Conservation (phyloP, 2,797 vertebrate genomes). For the Tenualosa thibaudeaui region DNA sequence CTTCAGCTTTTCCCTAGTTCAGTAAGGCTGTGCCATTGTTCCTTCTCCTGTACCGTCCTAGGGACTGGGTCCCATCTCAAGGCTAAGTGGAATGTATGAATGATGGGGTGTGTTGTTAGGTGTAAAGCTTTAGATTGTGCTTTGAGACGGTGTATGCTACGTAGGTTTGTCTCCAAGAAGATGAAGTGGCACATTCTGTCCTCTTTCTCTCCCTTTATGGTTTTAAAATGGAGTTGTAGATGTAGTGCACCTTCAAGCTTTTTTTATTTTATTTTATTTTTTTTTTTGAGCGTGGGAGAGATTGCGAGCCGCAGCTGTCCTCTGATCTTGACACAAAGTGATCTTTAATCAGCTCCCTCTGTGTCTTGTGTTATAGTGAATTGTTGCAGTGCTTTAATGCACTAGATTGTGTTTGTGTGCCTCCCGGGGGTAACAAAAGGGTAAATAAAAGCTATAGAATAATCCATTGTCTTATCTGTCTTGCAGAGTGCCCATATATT, state of each 20-base stretch:
- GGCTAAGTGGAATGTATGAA: not conserved
- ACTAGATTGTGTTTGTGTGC: not conserved
- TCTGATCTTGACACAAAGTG: not conserved
- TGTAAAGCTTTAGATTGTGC: not conserved
- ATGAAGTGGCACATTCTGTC: not conserved
- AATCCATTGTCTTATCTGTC: slow-evolving; percentile 30
- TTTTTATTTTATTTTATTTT: no score
- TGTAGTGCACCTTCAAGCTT: not conserved
- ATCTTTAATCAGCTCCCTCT: not conserved
- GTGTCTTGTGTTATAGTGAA: not conserved
- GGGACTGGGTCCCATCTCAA: not conserved
- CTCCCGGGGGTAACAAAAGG: not conserved
- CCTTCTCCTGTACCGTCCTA: not conserved
- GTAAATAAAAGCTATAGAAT: slow-evolving; percentile 2
- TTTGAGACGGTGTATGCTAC: not conserved
- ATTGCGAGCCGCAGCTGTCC: not conserved
- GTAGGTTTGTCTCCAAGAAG: not conserved
- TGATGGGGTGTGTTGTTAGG: not conserved
- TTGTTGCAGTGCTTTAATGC: not conserved
- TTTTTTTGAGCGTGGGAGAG: not conserved
- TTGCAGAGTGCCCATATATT: slow-evolving; percentile 22
- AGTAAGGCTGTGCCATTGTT: not conserved
- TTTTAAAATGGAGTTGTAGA: not conserved
- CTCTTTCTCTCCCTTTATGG: not conserved
- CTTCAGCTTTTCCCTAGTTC: not conserved